A percentile compares a stretch with the other conserved stretches of the same genome.
These are phyloP conservation scores for Bombus pascuorum DNA, from an alignment of 1,140 invertebrate species.

Conservation along the genomic window DNA sequence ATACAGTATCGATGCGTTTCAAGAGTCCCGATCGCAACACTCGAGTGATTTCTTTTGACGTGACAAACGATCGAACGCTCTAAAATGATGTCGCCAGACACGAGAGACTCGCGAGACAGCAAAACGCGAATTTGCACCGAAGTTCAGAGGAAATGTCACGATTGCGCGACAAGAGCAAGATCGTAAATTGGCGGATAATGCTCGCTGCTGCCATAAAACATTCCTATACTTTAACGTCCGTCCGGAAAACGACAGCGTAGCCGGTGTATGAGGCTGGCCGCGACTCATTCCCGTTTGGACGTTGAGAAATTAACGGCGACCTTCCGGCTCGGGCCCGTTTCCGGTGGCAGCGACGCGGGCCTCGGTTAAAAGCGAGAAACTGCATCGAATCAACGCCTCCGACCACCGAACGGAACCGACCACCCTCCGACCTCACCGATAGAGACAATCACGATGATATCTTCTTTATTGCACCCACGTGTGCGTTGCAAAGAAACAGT, in stretches of 20 bases:
- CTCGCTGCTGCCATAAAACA: conserved; percentile 67
- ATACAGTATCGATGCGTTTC: not conserved
- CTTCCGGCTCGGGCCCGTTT: conserved; percentile 49
- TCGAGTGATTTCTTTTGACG: not conserved
- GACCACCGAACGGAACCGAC: not conserved
- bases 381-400: conserved; percentile 27
- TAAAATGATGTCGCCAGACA: no score
- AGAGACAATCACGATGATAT: not conserved
- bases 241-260: conserved; percentile 41
- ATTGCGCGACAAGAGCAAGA: conserved; percentile 31
- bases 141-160: conserved; percentile 14
- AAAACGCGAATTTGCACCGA: conserved; percentile 47
- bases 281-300: conserved; percentile 31
- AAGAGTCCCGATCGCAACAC: not conserved
- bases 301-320: conserved; percentile 62
- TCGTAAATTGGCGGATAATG: conserved; percentile 73
- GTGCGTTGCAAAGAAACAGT: not conserved
- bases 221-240: conserved; percentile 66
- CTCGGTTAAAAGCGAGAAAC: conserved; percentile 23
- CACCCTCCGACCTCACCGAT: not conserved
- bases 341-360: conserved; percentile 11
- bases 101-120: not conserved
- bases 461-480: not conserved
- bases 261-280: conserved; percentile 10
- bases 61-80: not conserved